phyloP scores from a whole-genome alignment of 2,113 vertebrate species.

The Salvelinus sp. region DNA sequence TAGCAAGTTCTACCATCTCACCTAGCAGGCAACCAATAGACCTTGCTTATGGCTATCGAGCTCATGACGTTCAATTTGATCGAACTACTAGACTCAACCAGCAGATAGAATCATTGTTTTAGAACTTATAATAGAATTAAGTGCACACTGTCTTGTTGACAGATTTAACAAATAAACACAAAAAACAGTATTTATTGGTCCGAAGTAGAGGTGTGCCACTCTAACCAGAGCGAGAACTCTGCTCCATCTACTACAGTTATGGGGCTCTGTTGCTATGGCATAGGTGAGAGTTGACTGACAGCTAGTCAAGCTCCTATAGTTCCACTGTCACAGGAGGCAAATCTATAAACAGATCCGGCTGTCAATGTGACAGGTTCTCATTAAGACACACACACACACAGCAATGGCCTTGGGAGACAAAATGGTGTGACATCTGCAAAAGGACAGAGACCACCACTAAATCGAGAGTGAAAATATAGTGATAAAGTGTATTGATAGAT shows the following conservation, averaged over 20 bases:
- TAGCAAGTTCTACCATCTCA: too few species aligned
- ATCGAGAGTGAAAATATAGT: background rate
- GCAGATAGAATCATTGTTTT: background rate
- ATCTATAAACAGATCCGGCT: background rate
- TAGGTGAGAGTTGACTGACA: constrained; percentile 2
- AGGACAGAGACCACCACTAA: background rate
- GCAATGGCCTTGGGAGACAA: background rate
- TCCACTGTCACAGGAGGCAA: constrained; percentile 1
- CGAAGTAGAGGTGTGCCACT: background rate
- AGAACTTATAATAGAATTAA: too few species aligned
- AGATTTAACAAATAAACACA: too few species aligned
- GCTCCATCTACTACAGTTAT: background rate
- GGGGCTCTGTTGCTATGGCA: too few species aligned
- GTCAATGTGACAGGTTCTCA: background rate
- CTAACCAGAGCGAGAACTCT: background rate
- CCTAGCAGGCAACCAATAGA: too few species aligned
- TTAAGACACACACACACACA: background rate
- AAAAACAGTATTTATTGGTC: too few species aligned
- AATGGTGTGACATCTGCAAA: background rate
- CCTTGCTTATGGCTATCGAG: too few species aligned
- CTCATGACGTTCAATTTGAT: too few species aligned
- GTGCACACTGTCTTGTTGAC: too few species aligned
- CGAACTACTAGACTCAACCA: too few species aligned
- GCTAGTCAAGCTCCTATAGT: constrained; percentile 2
- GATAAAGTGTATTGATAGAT: constrained; percentile 10